Evolutionary conservation across 53 echinoderm and acorn worm species (phyloP).

Genomic region (Paracentrotus lividus): DNA sequence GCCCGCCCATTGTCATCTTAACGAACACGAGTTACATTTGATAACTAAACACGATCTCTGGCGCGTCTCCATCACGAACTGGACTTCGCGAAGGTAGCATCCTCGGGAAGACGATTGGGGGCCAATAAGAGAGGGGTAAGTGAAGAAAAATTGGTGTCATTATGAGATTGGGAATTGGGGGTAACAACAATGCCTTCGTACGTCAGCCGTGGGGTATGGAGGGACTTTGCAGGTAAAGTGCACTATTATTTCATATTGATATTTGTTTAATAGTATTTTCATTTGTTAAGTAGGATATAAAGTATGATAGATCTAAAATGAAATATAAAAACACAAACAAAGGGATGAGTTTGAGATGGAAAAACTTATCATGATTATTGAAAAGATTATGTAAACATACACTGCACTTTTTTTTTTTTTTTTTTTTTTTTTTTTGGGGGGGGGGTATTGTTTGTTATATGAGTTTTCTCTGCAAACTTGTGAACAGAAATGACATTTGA

Average conservation of each 20-base stretch:
- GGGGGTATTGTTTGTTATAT: background rate
- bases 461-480: background rate
- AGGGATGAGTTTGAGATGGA: no score
- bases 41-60: slow-evolving; percentile 19
- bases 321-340: no score
- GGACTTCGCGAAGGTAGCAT: background rate
- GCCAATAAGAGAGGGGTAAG: background rate
- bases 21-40: background rate
- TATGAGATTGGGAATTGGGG: background rate
- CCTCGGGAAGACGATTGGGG: background rate
- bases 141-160: slow-evolving; percentile 18
- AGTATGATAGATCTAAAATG: no score
- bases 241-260: no score
- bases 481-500: background rate
- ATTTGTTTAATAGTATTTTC: no score
- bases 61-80: slow-evolving; percentile 7
- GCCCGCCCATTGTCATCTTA: background rate
- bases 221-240: no score
- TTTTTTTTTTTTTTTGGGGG: background rate
- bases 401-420: background rate
- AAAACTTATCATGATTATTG: no score
- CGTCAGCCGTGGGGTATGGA: background rate
- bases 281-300: no score
- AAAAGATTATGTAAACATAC: background rate
- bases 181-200: background rate